Evolutionary conservation across 2,113 vertebrate species (phyloP), one percentile per base, ranked within the genome.

Genomic region (Nannospalax galili): DNA sequence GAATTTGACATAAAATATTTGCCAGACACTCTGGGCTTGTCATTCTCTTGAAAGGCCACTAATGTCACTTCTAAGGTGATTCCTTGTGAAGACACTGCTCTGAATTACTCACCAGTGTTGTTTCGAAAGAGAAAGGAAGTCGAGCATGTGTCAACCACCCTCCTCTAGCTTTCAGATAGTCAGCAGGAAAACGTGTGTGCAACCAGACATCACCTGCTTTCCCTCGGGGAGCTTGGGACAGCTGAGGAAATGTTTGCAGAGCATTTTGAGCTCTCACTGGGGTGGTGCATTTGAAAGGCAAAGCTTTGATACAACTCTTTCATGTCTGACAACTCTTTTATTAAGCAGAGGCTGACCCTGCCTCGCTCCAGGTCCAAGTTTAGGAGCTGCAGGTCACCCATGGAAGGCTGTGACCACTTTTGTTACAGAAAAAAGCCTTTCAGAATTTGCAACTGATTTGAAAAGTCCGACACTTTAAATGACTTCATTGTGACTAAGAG

Each of bases 191-290:
- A 92, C 45, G 30, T 60, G 22, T 77, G 30, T 64, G 37, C 56
- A 80, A 40, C 6, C 67, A 93, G 90, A 81, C 30, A 28, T 92
- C 90, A 86, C 90, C 73, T 90, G 48, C 69, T 74, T 91, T 95
- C 80, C 67, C 56, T 42, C 15, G 67, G 88, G 92, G 77, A 96
- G 88, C 42, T 80, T 88, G 77, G 93, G 93, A 89, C 70, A 56
- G 67, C 42, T 89, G 79, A 88, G 60, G 88, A 91, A 81, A 45
- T 85, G 84, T 88, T 85, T 73, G 24, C 82, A 81, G 67, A 84
- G 84, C 74, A 28, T 92, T 92, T 30, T 60, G 73, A 82, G 42
- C 20, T 75, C 80, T 94, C 17, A 0, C 6, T 52, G 37, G 60
- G 62, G 42, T 75, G 75, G 22, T 11, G 9, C 26, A 20, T 12